phyloP scores from a whole-genome alignment of 92 coral and sea anemone species.

The Epizoanthus scotinus region DNA sequence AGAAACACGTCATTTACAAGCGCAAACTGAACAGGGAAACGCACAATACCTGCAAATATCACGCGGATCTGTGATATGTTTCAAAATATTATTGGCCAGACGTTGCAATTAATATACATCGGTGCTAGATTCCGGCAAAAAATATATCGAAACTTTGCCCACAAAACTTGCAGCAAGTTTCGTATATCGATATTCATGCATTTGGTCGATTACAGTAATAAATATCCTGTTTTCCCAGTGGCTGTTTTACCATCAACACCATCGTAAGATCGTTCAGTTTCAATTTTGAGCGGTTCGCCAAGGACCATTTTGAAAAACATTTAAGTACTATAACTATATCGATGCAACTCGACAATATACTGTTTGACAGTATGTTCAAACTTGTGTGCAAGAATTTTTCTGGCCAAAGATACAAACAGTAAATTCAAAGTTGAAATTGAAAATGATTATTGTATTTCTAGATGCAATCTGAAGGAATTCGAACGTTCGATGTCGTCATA shows the following conservation, averaged over 20 bases:
- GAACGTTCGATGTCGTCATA: slow-evolving; percentile 61
- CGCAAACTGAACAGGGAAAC: slow-evolving; percentile 31
- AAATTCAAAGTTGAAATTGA: slow-evolving; percentile 21
- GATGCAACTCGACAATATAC: background rate
- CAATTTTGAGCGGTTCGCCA: slow-evolving; percentile 69
- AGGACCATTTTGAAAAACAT: slow-evolving; percentile 50
- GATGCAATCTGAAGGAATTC: slow-evolving; percentile 84
- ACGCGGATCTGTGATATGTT: slow-evolving; percentile 34
- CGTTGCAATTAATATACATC: background rate
- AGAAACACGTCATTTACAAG: slow-evolving; percentile 39
- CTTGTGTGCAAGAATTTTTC: background rate
- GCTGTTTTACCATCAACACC: slow-evolving; percentile 68
- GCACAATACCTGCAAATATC: slow-evolving; percentile 38
- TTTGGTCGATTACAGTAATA: background rate
- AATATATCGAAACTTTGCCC: background rate
- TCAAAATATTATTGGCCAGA: slow-evolving; percentile 6
- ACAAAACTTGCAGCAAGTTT: background rate
- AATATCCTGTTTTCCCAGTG: slow-evolving; percentile 41
- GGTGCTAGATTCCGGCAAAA: background rate
- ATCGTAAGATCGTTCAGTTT: slow-evolving; percentile 75
- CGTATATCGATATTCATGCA: background rate
- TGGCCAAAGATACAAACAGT: slow-evolving; percentile 12
- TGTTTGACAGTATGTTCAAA: background rate
- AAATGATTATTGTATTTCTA: background rate
- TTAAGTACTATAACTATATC: background rate